Base-by-base conservation (phyloP, 2,888 invertebrate genomes). In the Euplexia lucipara region DNA sequence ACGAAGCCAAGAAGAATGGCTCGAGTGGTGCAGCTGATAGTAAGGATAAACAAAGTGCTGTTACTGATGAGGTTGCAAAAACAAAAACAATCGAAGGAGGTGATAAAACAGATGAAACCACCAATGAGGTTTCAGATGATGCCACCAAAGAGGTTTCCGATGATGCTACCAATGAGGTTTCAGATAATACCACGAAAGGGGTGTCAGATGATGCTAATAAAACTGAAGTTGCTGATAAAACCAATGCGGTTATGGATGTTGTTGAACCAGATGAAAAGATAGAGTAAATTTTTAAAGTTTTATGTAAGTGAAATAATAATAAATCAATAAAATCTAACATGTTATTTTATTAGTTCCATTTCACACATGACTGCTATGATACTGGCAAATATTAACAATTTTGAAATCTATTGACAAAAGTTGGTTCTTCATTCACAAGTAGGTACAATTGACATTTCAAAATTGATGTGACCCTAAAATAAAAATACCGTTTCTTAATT, bases 1-100 rank as follows among this genome's bases (percentile, higher is more conserved):
- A 75, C 35, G 67, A 68, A 66, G 37, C 67, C 58, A 52, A 78
- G n/a, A 77, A 70, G 37, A 35, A 59, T 34, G 22, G 0, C 3
- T 41, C 66, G 32, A 56, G 44, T 26, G 62, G 54, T 47, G 32
- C 45, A 47, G 35, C 52, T 32, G 58, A 69, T 39, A 20, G 7
- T 41, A 76, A 34, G 48, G 61, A 62, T 35, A 62, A 62, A 57
- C 20, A 48, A 54, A 74, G 18, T 62, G 51, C 32, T 8, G 48
- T 42, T 16, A 51, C 35, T 35, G 47, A 64, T 41, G 58, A 66
- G 10, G 22, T 18, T 42, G 37, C 30, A 30, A 16, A 69, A 30
- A 16, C 12, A 0, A 48, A 52, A 30, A 39, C 32, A 14, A 14
- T 10, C 34, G 67, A 58, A 51, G 47, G 37, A 37, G 61, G 9